Evolutionary conservation across 2,888 invertebrate species (phyloP), one percentile per base, ranked within the genome.

Genomic region (Ryuthela nishihirai): DNA sequence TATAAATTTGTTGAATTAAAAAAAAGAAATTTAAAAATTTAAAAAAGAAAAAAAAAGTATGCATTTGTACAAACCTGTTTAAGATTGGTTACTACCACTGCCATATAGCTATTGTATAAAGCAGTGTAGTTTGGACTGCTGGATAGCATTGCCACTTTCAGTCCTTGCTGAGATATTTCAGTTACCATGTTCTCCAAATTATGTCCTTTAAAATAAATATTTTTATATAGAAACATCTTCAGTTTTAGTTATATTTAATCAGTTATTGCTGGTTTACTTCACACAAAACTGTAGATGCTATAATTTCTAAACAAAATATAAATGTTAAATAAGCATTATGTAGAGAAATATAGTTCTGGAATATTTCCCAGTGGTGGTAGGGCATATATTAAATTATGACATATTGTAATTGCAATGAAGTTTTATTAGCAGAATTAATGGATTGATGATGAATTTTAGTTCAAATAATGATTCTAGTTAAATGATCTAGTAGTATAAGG

Each of bases 21-120:
- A 4, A 7, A 41, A 34, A 2, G 10, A 29, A 45, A 38, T 10
- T 29, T n/a, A 29, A 29, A 29, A 29, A 1, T 29, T 29, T 29
- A 29, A 29, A 29, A 1, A 10, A 9, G 9, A 10, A 29, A n/a
- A 34, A 7, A 34, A 34, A 34, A 15, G n/a, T 6, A 34, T 15
- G 2, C 4, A 34, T 9, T 34, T 6, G 17, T 17, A 34, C 5
- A 2, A 10, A 4, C 7, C 17, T 9, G 6, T 12, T 38, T 10
- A 15, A 49, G 20, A 0, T 35, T 5, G 5, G 15, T 18, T 7
- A 52, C 32, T 17, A 23, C 18, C 4, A 25, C 32, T 17, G 46
- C 46, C 46, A 47, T 47, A 47, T 25, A 47, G n/a, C 15, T 26
- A 4, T 23, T 39, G 7, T 15, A 4, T 36, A 53, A 17, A 34